phyloP scores from a whole-genome alignment of 2,797 vertebrate species.

The Chlorospingus flavigularis region DNA sequence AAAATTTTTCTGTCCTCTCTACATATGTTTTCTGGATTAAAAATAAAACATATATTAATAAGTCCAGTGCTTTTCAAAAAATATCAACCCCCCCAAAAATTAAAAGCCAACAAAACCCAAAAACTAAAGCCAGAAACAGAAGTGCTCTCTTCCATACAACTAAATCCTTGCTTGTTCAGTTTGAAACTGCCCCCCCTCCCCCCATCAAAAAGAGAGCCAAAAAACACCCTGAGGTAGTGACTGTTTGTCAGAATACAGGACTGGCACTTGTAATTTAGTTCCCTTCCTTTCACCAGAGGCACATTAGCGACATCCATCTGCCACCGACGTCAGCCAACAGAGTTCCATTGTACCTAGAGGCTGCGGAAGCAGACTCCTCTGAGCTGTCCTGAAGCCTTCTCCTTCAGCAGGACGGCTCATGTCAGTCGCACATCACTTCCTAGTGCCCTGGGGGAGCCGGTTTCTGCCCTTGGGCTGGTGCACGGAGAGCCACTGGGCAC shows the following conservation, averaged over 20 bases:
- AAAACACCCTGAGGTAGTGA: constrained; percentile 73
- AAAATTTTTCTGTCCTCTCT: constrained; percentile 16
- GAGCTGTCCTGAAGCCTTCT: background rate
- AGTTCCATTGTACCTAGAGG: background rate
- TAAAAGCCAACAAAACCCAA: background rate
- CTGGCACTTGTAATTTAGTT: constrained; percentile 74
- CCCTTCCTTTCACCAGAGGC: constrained; percentile 37
- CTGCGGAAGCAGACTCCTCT: background rate
- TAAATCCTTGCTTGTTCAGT: constrained; percentile 27
- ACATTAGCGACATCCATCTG: constrained; percentile 13
- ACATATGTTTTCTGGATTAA: constrained; percentile 27
- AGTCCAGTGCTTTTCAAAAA: constrained; percentile 38
- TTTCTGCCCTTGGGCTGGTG: constrained; percentile 79
- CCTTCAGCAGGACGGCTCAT: background rate
- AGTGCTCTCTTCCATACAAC: constrained; percentile 7
- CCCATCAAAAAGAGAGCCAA: background rate
- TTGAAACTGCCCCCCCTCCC: background rate
- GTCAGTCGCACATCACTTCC: constrained; percentile 61
- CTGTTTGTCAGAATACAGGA: constrained; percentile 54
- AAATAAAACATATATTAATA: constrained; percentile 18
- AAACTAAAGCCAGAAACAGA: background rate
- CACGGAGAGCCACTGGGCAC: constrained; percentile 90
- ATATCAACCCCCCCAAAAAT: background rate
- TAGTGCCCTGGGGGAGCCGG: constrained; percentile 58
- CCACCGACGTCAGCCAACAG: background rate